These are phyloP conservation scores for Orestias chungarensis DNA, from an alignment of 2,797 vertebrate genomes.

Conservation along the genomic window DNA sequence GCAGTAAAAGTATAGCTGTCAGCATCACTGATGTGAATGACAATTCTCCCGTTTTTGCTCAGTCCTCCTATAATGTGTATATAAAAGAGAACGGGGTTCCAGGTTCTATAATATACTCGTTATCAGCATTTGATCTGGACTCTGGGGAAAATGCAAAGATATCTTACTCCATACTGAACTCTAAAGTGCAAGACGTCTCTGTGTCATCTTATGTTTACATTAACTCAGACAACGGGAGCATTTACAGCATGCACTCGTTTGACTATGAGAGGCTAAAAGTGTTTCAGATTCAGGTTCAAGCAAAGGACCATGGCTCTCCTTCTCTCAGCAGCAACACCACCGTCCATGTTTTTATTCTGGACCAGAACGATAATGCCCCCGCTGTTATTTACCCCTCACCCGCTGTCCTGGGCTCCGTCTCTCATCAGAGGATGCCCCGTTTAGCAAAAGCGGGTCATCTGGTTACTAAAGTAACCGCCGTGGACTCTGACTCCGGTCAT, in stretches of 20 bases:
- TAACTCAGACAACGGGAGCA: conserved; percentile 69
- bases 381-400: conserved; percentile 78
- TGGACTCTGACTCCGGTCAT: conserved; percentile 70
- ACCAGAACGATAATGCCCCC: conserved; percentile 81
- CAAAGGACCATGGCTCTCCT: conserved; percentile 75
- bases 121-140: conserved; percentile 80
- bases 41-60: not conserved
- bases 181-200: conserved; percentile 68
- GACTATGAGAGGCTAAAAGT: conserved; percentile 48
- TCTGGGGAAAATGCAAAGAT: conserved; percentile 79
- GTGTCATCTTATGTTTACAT: conserved; percentile 72
- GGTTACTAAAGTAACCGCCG: conserved; percentile 70
- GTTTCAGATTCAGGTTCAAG: conserved; percentile 67
- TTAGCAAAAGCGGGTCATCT: conserved; percentile 65
- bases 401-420: conserved; percentile 67
- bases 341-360: conserved; percentile 78
- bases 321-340: conserved; percentile 73
- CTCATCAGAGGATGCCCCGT: conserved; percentile 72
- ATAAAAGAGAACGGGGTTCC: not conserved
- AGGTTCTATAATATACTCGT: conserved; percentile 43
- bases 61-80: not conserved
- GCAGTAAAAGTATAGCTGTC: not conserved
- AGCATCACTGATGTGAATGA: not conserved
- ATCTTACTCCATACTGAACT: conserved; percentile 76
- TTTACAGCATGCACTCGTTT: conserved; percentile 48